phyloP scores from a whole-genome alignment of 2,888 invertebrate species.

The Gandaritis pyraliata region DNA sequence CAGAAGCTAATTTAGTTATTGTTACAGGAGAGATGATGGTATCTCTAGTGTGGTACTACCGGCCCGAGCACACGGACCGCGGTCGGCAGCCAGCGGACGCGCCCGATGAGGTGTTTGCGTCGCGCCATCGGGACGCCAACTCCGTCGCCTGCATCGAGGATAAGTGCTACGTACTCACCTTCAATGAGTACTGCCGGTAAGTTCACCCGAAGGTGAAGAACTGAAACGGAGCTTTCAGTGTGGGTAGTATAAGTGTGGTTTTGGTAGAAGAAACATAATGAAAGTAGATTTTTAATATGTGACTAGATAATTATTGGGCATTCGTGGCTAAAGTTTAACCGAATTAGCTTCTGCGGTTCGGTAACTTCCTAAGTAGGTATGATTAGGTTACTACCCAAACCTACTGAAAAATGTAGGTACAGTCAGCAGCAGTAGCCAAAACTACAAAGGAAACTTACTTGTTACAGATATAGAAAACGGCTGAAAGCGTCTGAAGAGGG shows the following conservation, averaged over 20 bases:
- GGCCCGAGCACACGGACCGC: constrained; percentile 97
- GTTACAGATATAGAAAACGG: constrained; percentile 91
- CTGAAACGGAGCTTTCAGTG: no score
- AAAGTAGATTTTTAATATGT: no score
- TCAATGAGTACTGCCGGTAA: constrained; percentile 98
- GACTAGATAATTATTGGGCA: no score
- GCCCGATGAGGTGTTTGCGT: constrained; percentile 97
- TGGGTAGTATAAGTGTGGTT: no score
- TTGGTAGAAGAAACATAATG: no score
- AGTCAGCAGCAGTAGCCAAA: background rate
- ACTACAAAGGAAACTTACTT: background rate
- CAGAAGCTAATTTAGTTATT: background rate
- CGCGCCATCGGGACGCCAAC: constrained; percentile 96
- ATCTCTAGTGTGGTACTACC: constrained; percentile 98
- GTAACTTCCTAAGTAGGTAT: no score
- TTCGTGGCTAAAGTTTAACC: no score
- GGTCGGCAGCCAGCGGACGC: constrained; percentile 92
- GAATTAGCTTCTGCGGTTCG: no score
- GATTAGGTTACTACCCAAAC: no score
- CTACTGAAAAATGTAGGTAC: no score
- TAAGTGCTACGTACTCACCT: constrained; percentile 98
- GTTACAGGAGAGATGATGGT: constrained; percentile 97
- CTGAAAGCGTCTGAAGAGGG: constrained; percentile 91
- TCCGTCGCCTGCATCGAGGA: constrained; percentile 99
- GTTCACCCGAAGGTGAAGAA: background rate